Conservation (phyloP, 2,797 vertebrate species). For the Siniperca obscura region DNA sequence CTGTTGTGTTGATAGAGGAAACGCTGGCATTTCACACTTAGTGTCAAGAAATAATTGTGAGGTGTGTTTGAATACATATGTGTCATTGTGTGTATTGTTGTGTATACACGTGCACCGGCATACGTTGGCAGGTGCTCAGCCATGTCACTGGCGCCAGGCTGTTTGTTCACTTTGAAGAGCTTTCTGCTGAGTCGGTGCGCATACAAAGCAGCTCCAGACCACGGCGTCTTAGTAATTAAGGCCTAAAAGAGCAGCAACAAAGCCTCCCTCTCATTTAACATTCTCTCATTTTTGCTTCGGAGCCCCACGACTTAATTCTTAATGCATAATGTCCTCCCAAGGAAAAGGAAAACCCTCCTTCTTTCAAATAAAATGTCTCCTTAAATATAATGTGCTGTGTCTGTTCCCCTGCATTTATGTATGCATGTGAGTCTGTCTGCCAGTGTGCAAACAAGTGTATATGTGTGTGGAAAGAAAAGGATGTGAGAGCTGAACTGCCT, state of each 20-base stretch:
- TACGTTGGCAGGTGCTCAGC: slow-evolving; percentile 62
- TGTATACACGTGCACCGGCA: slow-evolving; percentile 11
- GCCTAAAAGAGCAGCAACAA: slow-evolving; percentile 75
- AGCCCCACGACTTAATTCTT: slow-evolving; percentile 59
- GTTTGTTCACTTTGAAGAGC: slow-evolving; percentile 76
- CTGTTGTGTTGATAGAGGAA: slow-evolving; percentile 37
- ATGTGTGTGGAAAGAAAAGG: slow-evolving; percentile 31
- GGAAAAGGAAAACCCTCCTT: slow-evolving; percentile 55
- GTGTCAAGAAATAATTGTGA: slow-evolving; percentile 30
- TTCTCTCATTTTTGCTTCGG: slow-evolving; percentile 62
- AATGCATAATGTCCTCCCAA: slow-evolving; percentile 68
- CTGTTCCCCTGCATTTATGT: slow-evolving; percentile 20
- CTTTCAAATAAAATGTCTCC: slow-evolving; percentile 57
- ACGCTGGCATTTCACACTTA: slow-evolving; percentile 27
- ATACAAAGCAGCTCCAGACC: slow-evolving; percentile 76
- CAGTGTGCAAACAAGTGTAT: slow-evolving; percentile 26
- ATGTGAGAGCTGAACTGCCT: slow-evolving; percentile 60
- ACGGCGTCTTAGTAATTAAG: slow-evolving; percentile 78
- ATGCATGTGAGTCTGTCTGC: slow-evolving; percentile 15
- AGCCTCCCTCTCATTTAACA: slow-evolving; percentile 73
- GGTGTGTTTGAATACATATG: slow-evolving; percentile 12
- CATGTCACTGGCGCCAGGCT: slow-evolving; percentile 67
- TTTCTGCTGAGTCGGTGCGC: slow-evolving; percentile 75
- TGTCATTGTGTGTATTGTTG: not conserved
- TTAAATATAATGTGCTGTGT: slow-evolving; percentile 50